Evolutionary conservation across 2,888 invertebrate genomes (phyloP), one percentile per base, ranked within the genome.

Genomic region (Julus scanicus): DNA sequence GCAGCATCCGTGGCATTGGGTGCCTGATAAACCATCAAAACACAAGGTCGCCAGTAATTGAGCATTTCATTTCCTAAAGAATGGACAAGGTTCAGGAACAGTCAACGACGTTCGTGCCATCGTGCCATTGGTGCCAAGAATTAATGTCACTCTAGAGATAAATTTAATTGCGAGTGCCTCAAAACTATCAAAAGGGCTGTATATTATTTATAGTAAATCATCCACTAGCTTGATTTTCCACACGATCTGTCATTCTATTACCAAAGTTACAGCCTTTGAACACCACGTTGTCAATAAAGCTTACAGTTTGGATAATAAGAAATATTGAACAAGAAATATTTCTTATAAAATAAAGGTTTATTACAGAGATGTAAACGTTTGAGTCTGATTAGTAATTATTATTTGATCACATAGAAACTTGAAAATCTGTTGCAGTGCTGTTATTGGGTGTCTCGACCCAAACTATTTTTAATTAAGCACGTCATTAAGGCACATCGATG

Each of bases 81-180:
- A 63, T 63, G 63, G 63, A 20, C 13, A 63, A 63, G 63, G 20
- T n/a, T 17, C 6, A 44, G 44, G 44, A 44, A 44, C 44, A 44
- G 44, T 44, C 5, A 44, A 44, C 44, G 5, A 44, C 6, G 44
- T 44, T 8, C 44, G 2, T 44, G 44, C 44, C 49, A 49, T 49
- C 9, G 8, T 17, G 53, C 3, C 63, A 63, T 63, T n/a, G 63
- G 8, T 63, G 63, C 20, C 63, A 63, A 63, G 63, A 63, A 63
- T 63, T 63, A 63, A 63, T 63, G 63, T 6, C 2, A 63, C 63
- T 17, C 63, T n/a, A 17, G 63, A 63, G 63, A 63, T 63, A 63
- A 63, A 63, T 63, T 63, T 63, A 63, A 63, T 63, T 63, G 63
- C 63, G 63, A 63, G 1, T 63, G 63, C n/a, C 63, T 63, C 63